Conservation (phyloP, 2,113 vertebrate species). For the Clarias magur region DNA sequence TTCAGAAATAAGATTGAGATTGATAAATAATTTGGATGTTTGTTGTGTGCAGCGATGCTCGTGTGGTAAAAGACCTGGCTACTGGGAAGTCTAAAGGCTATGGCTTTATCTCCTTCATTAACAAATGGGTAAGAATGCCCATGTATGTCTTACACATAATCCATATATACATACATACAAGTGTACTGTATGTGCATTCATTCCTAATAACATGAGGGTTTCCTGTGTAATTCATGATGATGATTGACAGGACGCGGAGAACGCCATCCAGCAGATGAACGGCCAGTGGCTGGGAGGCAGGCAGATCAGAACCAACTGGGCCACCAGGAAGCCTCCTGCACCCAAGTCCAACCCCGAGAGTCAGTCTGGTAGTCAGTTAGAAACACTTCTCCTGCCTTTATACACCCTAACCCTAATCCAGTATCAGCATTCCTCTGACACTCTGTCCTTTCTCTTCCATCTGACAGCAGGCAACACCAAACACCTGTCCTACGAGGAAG, state of each 20-base stretch:
- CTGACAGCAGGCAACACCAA: slow-evolving; percentile 80
- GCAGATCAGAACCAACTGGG: slow-evolving; percentile 99
- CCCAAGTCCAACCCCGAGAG: slow-evolving; percentile 92
- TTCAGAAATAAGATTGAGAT: not conserved
- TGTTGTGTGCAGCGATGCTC: slow-evolving; percentile 79
- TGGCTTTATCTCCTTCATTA: slow-evolving; percentile 98
- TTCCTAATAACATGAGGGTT: not conserved
- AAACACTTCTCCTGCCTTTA: not conserved
- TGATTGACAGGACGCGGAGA: slow-evolving; percentile 86
- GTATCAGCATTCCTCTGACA: not conserved
- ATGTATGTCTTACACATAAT: no score
- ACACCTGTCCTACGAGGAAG: slow-evolving; percentile 93
- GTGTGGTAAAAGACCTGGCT: slow-evolving; percentile 98
- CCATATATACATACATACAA: no score
- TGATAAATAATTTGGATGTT: not conserved
- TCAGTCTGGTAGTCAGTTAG: slow-evolving; percentile 62
- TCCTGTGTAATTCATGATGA: not conserved
- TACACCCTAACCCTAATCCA: not conserved
- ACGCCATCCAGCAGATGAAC: slow-evolving; percentile 98
- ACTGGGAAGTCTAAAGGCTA: slow-evolving; percentile 99
- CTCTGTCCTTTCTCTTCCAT: not conserved
- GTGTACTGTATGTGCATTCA: not conserved
- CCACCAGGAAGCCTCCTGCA: slow-evolving; percentile 94
- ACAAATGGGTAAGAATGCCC: slow-evolving; percentile 85
- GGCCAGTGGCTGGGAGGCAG: slow-evolving; percentile 97